Evolutionary conservation across 2,888 invertebrate species (phyloP).

Genomic region (Sinhomidia bicolor): DNA sequence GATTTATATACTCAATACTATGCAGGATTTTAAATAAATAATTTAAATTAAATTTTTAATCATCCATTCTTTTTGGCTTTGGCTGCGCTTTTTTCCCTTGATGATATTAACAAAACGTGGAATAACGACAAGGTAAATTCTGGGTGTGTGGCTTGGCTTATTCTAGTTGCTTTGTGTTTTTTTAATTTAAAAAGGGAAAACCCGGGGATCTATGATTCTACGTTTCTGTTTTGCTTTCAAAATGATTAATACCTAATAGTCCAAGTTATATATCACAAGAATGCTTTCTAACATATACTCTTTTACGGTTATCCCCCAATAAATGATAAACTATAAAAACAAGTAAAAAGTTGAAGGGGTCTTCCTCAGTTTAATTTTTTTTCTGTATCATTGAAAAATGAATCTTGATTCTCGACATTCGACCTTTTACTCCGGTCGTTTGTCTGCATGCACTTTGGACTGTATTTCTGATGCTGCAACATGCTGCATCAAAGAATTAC

Average conservation of each 20-base stretch:
- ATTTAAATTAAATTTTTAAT: background rate
- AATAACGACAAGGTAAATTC: background rate
- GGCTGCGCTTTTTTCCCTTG: slow-evolving; percentile 25
- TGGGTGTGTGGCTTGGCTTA: slow-evolving; percentile 14
- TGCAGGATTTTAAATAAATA: slow-evolving; percentile 32
- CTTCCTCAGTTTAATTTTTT: background rate
- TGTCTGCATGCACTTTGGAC: background rate
- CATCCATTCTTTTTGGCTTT: slow-evolving; percentile 28
- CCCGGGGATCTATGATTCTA: background rate
- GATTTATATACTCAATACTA: slow-evolving; percentile 30
- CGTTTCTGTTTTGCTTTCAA: background rate
- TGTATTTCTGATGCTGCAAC: background rate
- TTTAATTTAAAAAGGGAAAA: slow-evolving; percentile 5
- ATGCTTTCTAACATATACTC: slow-evolving; percentile 25
- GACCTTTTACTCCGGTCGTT: background rate
- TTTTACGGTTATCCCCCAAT: background rate
- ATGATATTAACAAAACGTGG: background rate
- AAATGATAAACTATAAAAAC: slow-evolving; percentile 21
- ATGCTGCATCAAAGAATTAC: background rate
- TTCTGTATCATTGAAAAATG: background rate
- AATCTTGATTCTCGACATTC: background rate
- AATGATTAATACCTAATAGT: slow-evolving; percentile 18
- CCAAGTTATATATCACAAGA: slow-evolving; percentile 38
- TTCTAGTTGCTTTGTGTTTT: background rate
- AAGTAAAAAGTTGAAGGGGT: slow-evolving; percentile 10